phyloP scores from a whole-genome alignment of 2,113 vertebrate genomes.

The Chaetodon trifascialis region DNA sequence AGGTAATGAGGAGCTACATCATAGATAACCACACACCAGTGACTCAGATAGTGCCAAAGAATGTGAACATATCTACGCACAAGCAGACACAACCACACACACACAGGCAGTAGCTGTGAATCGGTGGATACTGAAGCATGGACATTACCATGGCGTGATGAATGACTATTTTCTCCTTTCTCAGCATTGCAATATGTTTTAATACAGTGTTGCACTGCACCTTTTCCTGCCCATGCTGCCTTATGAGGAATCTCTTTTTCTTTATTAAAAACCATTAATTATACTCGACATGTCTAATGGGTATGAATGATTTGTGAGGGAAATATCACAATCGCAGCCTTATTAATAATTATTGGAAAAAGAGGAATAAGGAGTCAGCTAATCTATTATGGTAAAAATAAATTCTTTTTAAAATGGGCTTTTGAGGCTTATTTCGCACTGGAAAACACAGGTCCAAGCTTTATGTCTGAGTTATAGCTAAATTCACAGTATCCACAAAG shows the following conservation, averaged over 20 bases:
- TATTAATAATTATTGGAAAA: constrained; percentile 75
- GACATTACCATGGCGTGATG: constrained; percentile 76
- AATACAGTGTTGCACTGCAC: constrained; percentile 72
- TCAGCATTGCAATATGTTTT: constrained; percentile 81
- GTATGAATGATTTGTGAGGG: constrained; percentile 71
- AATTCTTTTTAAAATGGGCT: constrained; percentile 30
- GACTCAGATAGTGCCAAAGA: constrained; percentile 50
- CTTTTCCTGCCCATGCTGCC: constrained; percentile 59
- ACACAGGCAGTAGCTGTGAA: constrained; percentile 48
- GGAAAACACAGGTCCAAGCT: constrained; percentile 10
- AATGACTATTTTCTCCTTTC: constrained; percentile 77
- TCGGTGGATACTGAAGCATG: constrained; percentile 71
- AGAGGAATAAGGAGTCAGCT: constrained; percentile 36
- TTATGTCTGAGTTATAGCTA: constrained; percentile 10
- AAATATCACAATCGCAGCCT: constrained; percentile 62
- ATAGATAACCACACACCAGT: constrained; percentile 66
- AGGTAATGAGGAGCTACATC: constrained; percentile 79
- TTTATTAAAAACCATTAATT: constrained; percentile 85
- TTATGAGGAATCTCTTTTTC: constrained; percentile 73
- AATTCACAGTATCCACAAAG: constrained; percentile 38
- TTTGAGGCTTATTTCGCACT: constrained; percentile 32
- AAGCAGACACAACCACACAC: constrained; percentile 5
- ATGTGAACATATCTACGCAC: constrained; percentile 1
- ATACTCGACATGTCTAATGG: constrained; percentile 71
- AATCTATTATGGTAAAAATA: constrained; percentile 50